Conservation (phyloP, 2,797 vertebrate species). For the Manis crassicaudata region DNA sequence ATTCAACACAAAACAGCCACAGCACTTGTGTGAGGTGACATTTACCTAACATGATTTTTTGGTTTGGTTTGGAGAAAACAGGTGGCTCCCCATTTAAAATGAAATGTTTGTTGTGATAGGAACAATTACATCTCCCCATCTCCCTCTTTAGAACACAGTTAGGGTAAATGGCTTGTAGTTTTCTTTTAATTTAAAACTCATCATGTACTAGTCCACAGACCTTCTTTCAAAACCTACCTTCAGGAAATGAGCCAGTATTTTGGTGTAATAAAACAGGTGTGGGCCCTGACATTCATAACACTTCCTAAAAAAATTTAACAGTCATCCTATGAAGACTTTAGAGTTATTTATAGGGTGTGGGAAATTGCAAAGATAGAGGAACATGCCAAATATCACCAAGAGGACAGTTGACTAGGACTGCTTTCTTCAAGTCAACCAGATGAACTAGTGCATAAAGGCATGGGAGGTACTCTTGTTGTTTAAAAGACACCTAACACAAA, state of each 20-base stretch:
- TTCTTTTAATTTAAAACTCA: not conserved
- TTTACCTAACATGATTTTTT: not conserved
- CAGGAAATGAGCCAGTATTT: not conserved
- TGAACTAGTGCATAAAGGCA: not conserved
- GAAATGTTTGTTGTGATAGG: not conserved
- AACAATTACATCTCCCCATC: rapidly evolving
- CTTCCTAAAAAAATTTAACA: not conserved
- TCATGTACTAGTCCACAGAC: rapidly evolving
- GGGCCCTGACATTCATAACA: not conserved
- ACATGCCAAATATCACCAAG: not conserved
- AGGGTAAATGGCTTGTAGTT: not conserved
- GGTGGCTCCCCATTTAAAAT: not conserved
- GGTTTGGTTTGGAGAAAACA: not conserved
- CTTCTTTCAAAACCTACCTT: not conserved
- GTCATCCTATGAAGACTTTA: not conserved
- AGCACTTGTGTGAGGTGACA: not conserved
- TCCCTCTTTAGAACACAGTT: not conserved
- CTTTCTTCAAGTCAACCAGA: not conserved
- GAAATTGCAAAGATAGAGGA: not conserved
- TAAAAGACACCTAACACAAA: not conserved
- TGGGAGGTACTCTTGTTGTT: not conserved
- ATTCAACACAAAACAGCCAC: not conserved
- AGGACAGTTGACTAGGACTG: rapidly evolving
- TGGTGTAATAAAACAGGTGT: rapidly evolving
- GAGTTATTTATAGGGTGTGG: not conserved